These are phyloP conservation scores for Napeogenes sylphis DNA, from an alignment of 2,888 invertebrate species.

Conservation along the genomic window DNA sequence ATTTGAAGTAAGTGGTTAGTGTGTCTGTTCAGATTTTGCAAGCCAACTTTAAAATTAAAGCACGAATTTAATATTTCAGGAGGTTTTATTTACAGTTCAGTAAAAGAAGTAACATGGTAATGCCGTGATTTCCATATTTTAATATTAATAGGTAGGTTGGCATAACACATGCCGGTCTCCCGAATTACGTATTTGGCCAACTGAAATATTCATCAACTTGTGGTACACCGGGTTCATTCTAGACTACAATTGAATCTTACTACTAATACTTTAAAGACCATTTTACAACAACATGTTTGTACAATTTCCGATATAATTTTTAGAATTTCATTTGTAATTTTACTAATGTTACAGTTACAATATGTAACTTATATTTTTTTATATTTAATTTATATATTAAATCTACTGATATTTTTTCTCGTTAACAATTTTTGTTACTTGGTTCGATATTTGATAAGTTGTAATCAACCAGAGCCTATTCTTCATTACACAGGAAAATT, in stretches of 20 bases:
- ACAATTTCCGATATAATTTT: background rate
- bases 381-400: no score
- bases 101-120: slow-evolving; percentile 54
- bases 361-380: no score
- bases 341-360: no score
- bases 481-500: no score
- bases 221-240: slow-evolving; percentile 16
- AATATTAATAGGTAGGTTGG: slow-evolving; percentile 60
- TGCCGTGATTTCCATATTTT: slow-evolving; percentile 65
- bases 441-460: no score
- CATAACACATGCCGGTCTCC: slow-evolving; percentile 43
- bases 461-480: no score
- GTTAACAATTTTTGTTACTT: no score
- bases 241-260: slow-evolving; percentile 15
- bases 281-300: slow-evolving; percentile 1
- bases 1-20: background rate
- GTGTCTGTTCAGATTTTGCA: no score
- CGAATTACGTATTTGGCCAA: slow-evolving; percentile 53
- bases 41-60: background rate
- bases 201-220: slow-evolving; percentile 55
- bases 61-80: slow-evolving; percentile 24
- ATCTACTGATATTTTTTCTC: no score
- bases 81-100: slow-evolving; percentile 45
- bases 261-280: slow-evolving; percentile 7
- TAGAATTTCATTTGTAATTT: no score